Base-by-base conservation (phyloP, 2,113 vertebrate genomes). In the Grantiella picta region DNA sequence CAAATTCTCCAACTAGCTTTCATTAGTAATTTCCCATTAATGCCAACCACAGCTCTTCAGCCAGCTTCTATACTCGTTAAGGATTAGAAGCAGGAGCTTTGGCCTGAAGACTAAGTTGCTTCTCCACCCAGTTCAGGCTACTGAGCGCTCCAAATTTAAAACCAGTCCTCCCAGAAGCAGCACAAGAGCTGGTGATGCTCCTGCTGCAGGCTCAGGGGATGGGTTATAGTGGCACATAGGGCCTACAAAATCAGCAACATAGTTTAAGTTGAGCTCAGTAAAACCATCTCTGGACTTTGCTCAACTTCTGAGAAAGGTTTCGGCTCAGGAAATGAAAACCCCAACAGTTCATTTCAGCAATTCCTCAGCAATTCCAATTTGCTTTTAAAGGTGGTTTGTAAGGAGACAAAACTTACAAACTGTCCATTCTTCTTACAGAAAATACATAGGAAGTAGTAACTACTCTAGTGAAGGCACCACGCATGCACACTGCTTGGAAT, bases 141-240 rank as follows among this genome's bases (percentile, higher is more conserved):
- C 35, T 2, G 9, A 75, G 29, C 0, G 0, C 33, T 40, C 29
- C 49, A 52, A 54, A 45, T 53, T 60, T 38, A 15, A 81, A 89
- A 50, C 10, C n/a, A 54, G 28, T n/a, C 25, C 19, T 70, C 33
- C 10, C n/a, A 69, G n/a, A 81, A 47, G 75, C 4, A 68, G 44
- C 36, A 49, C n/a, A 73, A 42, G 59, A 56, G 36, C 35, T 84
- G 27, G 42, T 35, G 47, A 49, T 36, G 35, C 38, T 84, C 47
- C 40, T 29, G 18, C n/a, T 20, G 45, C 63, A 4, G 3, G 8
- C 28, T 47, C 23, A 28, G 33, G 12, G 10, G 4, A 36, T 25
- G 50, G 15, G 18, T 36, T 72, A 44, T 0, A 0, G 50, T 29
- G 38, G 45, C 14, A n/a, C 5, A 44, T 0, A 1, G 5, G 11